Evolutionary conservation across 2,113 vertebrate genomes (phyloP), one percentile per base, ranked within the genome.

Genomic region (Sinocyclocheilus grahami): DNA sequence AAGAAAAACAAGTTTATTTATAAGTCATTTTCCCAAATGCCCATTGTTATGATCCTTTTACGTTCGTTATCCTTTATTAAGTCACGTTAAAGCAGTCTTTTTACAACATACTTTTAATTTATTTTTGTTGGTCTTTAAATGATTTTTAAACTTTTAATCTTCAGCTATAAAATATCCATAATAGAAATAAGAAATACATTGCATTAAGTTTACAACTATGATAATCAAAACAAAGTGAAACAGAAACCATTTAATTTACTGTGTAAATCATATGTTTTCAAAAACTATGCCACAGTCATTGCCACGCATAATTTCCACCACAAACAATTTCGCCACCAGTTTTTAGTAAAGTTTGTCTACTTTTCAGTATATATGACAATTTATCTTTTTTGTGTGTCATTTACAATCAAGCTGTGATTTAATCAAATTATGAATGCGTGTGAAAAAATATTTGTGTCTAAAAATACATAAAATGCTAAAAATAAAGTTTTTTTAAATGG

Each of bases 1-100:
- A 55, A 72, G 46, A 46, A 82, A 90, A 86, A 60, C 14, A 18
- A 12, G 16, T 65, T 39, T 81, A 65, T 81, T 81, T 65, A 65
- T 65, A 81, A 81, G 12, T 14, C 14, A 14, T 81, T 81, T 65
- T 46, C 37, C 60, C 13, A 65, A n/a, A 81, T 81, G 60, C 5
- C 60, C 39, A 30, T 65, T 42, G 42, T 42, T 65, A 18, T 63
- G 78, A 46, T 46, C 37, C 24, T 5, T 65, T 81, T 20, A 24
- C n/a, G 10, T 39, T 24, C 24, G 33, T n/a, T 55, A 55, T 55
- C 53, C 53, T 72, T 72, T 42, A 72, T 33, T n/a, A 20, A 4
- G 16, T 4, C 37, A 72, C 0, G 8, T 42, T 22, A 39, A 69
- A 72, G 10, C 37, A 37, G 18, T 39, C 69, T 39, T 12, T 18